Evolutionary conservation across 2,888 invertebrate genomes (phyloP).

Genomic region (Taphrorychus bicolor): DNA sequence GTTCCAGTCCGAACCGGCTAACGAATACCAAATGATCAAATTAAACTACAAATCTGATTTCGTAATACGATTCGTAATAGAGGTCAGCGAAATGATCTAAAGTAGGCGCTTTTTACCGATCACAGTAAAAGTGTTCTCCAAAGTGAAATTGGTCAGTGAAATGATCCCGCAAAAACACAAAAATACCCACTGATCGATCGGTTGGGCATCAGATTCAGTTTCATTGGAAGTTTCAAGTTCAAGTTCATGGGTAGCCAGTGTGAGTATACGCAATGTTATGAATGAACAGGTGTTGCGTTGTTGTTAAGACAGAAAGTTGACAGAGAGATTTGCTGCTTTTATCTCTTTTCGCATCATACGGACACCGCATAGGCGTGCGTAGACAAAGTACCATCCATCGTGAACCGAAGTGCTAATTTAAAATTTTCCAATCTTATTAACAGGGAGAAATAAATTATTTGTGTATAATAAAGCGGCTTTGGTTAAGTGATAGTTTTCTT

Average conservation of each 20-base stretch:
- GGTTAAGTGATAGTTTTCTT: no score
- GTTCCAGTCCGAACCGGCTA: background rate
- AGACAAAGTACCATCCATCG: background rate
- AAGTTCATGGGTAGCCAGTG: constrained; percentile 60
- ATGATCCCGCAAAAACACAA: constrained; percentile 37
- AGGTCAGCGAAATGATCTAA: constrained; percentile 37
- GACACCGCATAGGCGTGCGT: constrained; percentile 28
- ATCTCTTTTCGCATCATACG: constrained; percentile 33
- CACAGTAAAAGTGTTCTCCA: constrained; percentile 34
- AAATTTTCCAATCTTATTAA: no score
- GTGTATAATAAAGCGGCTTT: no score
- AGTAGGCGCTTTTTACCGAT: constrained; percentile 35
- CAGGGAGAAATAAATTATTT: no score
- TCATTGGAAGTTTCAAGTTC: constrained; percentile 60
- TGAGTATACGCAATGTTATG: constrained; percentile 52
- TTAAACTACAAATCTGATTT: constrained; percentile 29
- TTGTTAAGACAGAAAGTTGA: constrained; percentile 55
- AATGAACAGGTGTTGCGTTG: constrained; percentile 53
- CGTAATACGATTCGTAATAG: constrained; percentile 33
- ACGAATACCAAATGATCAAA: constrained; percentile 18
- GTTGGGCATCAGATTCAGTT: constrained; percentile 54
- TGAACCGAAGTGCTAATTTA: no score
- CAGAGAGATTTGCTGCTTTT: constrained; percentile 35
- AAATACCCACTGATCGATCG: constrained; percentile 33
- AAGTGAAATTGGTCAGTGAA: constrained; percentile 39